Percentiles rank a stretch among this genome's conserved stretches.
Evolutionary conservation across 1,140 invertebrate genomes (phyloP).

Genomic region (Cydia splendana): DNA sequence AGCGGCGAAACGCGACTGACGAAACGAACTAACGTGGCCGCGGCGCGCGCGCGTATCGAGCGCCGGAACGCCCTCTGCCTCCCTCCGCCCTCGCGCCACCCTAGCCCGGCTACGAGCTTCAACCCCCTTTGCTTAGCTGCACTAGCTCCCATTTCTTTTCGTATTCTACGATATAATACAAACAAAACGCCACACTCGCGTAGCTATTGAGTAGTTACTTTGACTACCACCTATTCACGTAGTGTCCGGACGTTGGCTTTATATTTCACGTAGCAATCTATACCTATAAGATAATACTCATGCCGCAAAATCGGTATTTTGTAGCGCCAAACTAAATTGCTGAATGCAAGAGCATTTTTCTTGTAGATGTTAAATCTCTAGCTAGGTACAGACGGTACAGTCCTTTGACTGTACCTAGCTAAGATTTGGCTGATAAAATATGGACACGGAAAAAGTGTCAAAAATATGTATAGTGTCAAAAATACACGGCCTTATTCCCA

Average conservation of each 20-base stretch:
- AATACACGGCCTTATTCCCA: no score
- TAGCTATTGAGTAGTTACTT: slow-evolving; percentile 27
- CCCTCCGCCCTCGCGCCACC: slow-evolving; percentile 54
- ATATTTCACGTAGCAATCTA: background rate
- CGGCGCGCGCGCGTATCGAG: slow-evolving; percentile 75
- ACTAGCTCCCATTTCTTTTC: slow-evolving; percentile 47
- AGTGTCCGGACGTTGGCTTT: slow-evolving; percentile 1
- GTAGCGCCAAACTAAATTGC: background rate
- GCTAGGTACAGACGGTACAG: no score
- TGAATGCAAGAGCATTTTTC: background rate
- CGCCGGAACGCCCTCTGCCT: slow-evolving; percentile 53
- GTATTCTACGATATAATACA: slow-evolving; percentile 27
- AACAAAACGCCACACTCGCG: slow-evolving; percentile 23
- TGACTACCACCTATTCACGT: slow-evolving; percentile 4
- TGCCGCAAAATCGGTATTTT: no score
- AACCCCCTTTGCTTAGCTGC: slow-evolving; percentile 51
- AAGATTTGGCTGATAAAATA: no score
- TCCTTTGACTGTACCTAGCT: no score
- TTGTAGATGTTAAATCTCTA: background rate
- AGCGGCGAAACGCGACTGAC: slow-evolving; percentile 68
- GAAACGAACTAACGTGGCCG: slow-evolving; percentile 38
- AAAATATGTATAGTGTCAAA: no score
- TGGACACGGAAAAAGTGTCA: no score
- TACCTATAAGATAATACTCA: no score
- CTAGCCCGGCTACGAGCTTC: slow-evolving; percentile 57